These are phyloP conservation scores for Fregetta grallaria DNA, from an alignment of 2,113 vertebrate species.

Conservation along the genomic window DNA sequence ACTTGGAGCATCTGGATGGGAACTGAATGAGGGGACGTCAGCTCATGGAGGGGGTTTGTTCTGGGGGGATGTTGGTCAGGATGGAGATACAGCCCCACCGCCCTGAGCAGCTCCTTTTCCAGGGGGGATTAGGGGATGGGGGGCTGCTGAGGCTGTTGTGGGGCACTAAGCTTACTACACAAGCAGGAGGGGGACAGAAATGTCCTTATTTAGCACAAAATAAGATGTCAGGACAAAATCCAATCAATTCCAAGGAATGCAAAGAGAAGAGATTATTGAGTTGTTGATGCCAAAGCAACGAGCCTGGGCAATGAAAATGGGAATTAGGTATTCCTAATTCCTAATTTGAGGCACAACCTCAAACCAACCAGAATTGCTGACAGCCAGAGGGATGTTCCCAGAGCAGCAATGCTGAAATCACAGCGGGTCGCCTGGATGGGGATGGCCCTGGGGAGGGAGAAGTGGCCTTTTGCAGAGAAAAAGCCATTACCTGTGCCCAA, in stretches of 20 bases:
- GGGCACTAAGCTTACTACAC: background rate
- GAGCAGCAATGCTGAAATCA: background rate
- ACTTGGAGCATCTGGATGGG: background rate
- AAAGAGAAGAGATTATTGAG: background rate
- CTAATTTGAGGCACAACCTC: background rate
- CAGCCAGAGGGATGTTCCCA: background rate
- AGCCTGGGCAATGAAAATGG: background rate
- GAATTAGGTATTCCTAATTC: background rate
- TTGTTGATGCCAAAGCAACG: fast-evolving
- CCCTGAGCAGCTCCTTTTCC: background rate
- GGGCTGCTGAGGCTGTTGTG: background rate
- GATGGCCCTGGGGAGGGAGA: background rate
- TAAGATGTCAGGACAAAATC: background rate
- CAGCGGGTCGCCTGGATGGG: fast-evolving
- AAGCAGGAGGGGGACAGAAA: background rate
- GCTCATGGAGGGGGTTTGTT: background rate
- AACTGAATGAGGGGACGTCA: background rate
- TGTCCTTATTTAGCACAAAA: background rate
- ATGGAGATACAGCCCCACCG: background rate
- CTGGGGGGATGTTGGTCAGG: fast-evolving
- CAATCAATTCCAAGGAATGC: background rate
- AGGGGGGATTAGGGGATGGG: fast-evolving
- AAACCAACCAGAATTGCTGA: background rate
- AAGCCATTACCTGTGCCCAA: background rate
- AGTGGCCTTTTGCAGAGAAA: background rate